Evolutionary conservation across 2,797 vertebrate genomes (phyloP), one percentile per base, ranked within the genome.

Genomic region (Anas acuta): DNA sequence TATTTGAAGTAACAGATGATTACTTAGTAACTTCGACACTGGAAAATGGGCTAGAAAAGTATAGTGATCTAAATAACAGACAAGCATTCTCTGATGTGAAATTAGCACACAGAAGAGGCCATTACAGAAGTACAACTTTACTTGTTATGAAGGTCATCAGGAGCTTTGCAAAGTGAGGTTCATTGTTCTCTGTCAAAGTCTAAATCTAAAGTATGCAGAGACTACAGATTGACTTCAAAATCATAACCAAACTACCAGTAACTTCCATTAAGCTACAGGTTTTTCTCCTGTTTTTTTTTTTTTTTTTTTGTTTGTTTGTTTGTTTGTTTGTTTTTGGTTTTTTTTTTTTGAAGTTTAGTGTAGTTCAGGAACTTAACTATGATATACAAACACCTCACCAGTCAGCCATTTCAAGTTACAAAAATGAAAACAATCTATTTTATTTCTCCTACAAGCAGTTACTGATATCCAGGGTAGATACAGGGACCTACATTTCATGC

Each of bases 1-100:
- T 94, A 93, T 95, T 91, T 86, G 90, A 96, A 97, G 92, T 95
- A 94, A 96, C 78, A 95, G 79, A 95, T 89, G 93, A 96, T 97
- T 96, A 84, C 76, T 97, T 96, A 92, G 88, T 95, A 96, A 95
- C 80, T 92, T 92, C 2, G 33, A 20, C 58, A 88, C 13, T 84
- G 79, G 82, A 96, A 95, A 95, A 83, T 51, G 74, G 45, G 33
- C 73, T 92, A 56, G 85, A 77, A 91, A 97, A 93, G 67, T 75
- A 53, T 79, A 43, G 49, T 66, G 54, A 89, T 58, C 56, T 92
- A 86, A 93, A 32, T 92, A 89, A 94, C 47, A 91, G 89, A 71
- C 56, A 85, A 58, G 72, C 23, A 67, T 86, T 85, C 43, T 74
- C n/a, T 73, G 65, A 49, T 1, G 2, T 86, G 84, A 90, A 76